A percentile compares a stretch with the other conserved stretches of the same genome.
phyloP scores from a whole-genome alignment of 2,797 vertebrate genomes.

The Gambusia yucatana region DNA sequence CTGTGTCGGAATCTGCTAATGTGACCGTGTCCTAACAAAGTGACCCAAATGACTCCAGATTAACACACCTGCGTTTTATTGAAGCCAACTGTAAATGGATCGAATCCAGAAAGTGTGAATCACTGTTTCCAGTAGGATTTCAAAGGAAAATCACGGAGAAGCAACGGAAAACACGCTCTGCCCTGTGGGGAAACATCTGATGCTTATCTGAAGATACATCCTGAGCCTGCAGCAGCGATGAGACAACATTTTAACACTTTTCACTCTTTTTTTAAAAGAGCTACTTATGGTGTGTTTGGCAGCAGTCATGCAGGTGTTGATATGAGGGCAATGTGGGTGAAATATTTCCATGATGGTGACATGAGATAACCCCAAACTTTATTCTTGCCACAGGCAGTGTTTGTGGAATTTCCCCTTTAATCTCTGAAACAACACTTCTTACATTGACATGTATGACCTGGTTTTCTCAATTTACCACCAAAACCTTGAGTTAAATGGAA shows the following conservation, averaged over 20 bases:
- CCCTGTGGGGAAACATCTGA: conserved; percentile 16
- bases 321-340: conserved; percentile 45
- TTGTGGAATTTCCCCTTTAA: conserved; percentile 26
- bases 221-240: not conserved
- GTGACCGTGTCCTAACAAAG: not conserved
- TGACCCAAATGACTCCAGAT: not conserved
- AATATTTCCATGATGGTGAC: conserved; percentile 39
- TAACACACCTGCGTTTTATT: not conserved
- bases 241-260: conserved; percentile 1
- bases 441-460: not conserved
- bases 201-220: conserved; percentile 8
- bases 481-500: not conserved
- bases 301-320: conserved; percentile 12
- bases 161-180: not conserved
- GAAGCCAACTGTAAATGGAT: not conserved
- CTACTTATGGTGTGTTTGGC: conserved; percentile 16
- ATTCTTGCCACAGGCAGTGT: conserved; percentile 16
- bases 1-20: not conserved
- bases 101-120: conserved; percentile 9
- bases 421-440: conserved; percentile 16
- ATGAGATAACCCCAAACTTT: conserved; percentile 39
- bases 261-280: conserved; percentile 10
- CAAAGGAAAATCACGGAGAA: not conserved
- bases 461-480: conserved; percentile 2
- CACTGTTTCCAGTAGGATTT: not conserved